Evolutionary conservation across 1,140 invertebrate genomes (phyloP).

Genomic region (Trichoplusia ni): DNA sequence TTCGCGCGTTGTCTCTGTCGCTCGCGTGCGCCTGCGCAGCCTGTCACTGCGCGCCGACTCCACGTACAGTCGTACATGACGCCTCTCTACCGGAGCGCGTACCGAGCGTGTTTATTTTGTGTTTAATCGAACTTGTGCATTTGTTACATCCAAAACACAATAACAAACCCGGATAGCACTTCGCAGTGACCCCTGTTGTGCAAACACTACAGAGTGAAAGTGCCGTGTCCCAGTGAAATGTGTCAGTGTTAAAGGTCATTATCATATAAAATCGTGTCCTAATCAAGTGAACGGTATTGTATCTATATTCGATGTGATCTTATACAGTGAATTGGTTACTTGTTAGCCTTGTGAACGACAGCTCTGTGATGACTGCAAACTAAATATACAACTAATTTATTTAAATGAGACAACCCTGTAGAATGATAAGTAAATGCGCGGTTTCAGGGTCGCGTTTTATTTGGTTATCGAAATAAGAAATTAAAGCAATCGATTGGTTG

Average conservation of each 20-base stretch:
- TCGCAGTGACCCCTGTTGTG: not conserved
- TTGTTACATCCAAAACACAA: not conserved
- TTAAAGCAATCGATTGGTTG: conserved; percentile 32
- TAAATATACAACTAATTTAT: conserved; percentile 63
- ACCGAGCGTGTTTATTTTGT: conserved; percentile 45
- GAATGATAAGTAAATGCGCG: conserved; percentile 55
- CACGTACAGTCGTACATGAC: conserved; percentile 51
- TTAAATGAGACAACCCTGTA: conserved; percentile 59
- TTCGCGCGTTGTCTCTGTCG: conserved; percentile 59
- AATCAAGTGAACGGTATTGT: conserved; percentile 62
- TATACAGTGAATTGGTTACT: conserved; percentile 57
- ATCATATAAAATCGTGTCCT: conserved; percentile 49
- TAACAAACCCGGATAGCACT: not conserved
- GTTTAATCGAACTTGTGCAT: conserved; percentile 13
- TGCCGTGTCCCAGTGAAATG: conserved; percentile 43
- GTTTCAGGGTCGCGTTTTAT: conserved; percentile 51
- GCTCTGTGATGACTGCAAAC: conserved; percentile 40
- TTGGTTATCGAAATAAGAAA: conserved; percentile 19
- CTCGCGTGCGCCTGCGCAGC: conserved; percentile 56
- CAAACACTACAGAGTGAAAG: conserved; percentile 24
- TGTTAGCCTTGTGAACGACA: conserved; percentile 65
- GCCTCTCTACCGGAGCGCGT: conserved; percentile 59
- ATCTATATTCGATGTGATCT: conserved; percentile 58
- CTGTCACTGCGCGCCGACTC: conserved; percentile 57
- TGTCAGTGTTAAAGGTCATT: conserved; percentile 66